Base-by-base conservation (phyloP, 2,113 vertebrate species). In the Gymnarchus niloticus region DNA sequence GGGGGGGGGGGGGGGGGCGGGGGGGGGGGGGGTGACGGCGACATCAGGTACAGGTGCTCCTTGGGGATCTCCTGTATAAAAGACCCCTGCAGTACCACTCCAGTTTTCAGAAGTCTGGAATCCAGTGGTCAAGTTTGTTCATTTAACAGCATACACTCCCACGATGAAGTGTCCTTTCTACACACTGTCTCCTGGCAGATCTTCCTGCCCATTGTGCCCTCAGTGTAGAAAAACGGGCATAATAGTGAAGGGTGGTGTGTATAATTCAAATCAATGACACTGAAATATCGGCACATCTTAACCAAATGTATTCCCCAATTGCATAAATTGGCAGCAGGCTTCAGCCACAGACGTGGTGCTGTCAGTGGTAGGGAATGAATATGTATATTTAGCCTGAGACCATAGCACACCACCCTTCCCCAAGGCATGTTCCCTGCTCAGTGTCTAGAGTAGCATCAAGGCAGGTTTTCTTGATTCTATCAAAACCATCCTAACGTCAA, bases 311-410 rank as follows among this genome's bases (percentile, higher is more conserved):
- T 73, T 33, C 65, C 65, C 4, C 33, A 41, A 73, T 33, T 73
- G 33, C 65, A 41, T 37, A 54, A 73, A 41, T 33, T 37, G 41
- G 41, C 65, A 73, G 33, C 33, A 3, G 5, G 33, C 65, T 73
- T 14, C 65, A 41, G 14, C 41, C 14, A 73, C 33, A 73, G 33
- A 73, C 65, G 2, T 37, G 12, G 12, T 73, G 65, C 1, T 37
- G 33, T 73, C 65, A 73, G 65, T 12, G 65, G 28, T 41, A 49
- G 51, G 84, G 81, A 83, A 90, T 89, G 88, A 92, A 92, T 87
- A 81, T 88, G 84, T 83, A 87, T 85, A 88, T 91, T 92, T 88
- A 88, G 84, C 51, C 56, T 88, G 83, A 44, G 61, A 41, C 52
- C 28, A 52, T 54, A 14, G 77, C 23, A 56, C 21, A 52, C 54